phyloP scores from a whole-genome alignment of 2,888 invertebrate genomes.

The Limenitis camilla region DNA sequence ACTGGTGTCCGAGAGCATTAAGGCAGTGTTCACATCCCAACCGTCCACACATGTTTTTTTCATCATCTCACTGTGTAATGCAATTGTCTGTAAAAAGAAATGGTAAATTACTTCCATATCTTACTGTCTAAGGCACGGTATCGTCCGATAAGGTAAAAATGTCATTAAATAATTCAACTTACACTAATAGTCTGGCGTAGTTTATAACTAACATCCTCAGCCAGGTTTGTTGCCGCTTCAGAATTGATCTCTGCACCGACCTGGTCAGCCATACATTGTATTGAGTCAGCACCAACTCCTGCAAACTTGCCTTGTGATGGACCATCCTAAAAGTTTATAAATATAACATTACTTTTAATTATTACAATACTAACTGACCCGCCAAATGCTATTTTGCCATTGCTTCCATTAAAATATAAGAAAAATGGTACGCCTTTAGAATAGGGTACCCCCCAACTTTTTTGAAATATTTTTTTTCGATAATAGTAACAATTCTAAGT shows the following conservation, averaged over 20 bases:
- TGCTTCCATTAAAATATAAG: no score
- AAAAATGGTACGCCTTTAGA: no score
- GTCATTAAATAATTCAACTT: conserved; percentile 24
- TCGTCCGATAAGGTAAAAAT: neutral
- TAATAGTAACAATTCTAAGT: no score
- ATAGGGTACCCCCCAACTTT: no score
- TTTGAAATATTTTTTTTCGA: no score
- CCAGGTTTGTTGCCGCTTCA: conserved; percentile 62
- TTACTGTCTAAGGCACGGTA: neutral
- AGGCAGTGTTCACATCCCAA: conserved; percentile 60
- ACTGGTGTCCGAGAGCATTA: conserved; percentile 56
- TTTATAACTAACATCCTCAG: conserved; percentile 71
- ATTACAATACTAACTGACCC: neutral
- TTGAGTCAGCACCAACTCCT: conserved; percentile 60
- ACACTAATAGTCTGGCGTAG: conserved; percentile 67
- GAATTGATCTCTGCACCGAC: conserved; percentile 51
- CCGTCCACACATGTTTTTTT: conserved; percentile 59
- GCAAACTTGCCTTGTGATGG: conserved; percentile 64
- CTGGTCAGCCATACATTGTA: conserved; percentile 65
- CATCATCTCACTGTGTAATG: conserved; percentile 64
- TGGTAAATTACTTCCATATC: neutral
- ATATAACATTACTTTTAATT: neutral
- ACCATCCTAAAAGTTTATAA: conserved; percentile 45
- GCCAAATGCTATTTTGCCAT: no score
- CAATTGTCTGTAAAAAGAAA: conserved; percentile 48